phyloP scores from a whole-genome alignment of 2,113 vertebrate species.

The Zapus hudsonius region DNA sequence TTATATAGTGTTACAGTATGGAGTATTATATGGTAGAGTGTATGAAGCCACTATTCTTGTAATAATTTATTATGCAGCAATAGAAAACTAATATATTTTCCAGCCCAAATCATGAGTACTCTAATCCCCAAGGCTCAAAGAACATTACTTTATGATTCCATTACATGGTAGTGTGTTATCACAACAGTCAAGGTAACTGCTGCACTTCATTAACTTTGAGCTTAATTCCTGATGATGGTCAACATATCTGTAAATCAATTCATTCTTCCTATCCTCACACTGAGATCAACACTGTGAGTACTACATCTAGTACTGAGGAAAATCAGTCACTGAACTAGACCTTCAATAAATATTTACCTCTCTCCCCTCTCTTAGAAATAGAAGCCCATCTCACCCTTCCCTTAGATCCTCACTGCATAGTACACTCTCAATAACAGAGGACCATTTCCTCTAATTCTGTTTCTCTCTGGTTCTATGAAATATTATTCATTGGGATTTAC shows the following conservation, averaged over 20 bases:
- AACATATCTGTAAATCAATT: not conserved
- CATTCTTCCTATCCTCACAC: not conserved
- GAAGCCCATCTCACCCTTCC: not conserved
- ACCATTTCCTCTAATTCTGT: not conserved
- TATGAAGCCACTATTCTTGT: not conserved
- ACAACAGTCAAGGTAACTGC: not conserved
- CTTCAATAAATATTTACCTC: not conserved
- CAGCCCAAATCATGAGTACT: not conserved
- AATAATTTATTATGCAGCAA: not conserved
- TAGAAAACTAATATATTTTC: not conserved
- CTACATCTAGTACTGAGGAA: not conserved
- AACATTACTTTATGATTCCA: not conserved
- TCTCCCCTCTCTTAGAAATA: not conserved
- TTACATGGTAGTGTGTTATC: not conserved
- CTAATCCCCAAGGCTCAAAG: not conserved
- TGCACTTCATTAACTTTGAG: slow-evolving; percentile 29
- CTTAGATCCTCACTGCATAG: not conserved
- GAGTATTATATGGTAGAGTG: no score
- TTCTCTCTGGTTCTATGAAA: slow-evolving; percentile 22
- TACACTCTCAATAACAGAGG: not conserved
- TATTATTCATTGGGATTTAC: slow-evolving; percentile 30
- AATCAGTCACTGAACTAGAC: not conserved
- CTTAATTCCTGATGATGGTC: not conserved
- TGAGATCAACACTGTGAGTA: not conserved
- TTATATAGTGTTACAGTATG: no score